Evolutionary conservation across 1,140 invertebrate genomes (phyloP), one percentile per base, ranked within the genome.

Genomic region (Frieseomelitta varia): DNA sequence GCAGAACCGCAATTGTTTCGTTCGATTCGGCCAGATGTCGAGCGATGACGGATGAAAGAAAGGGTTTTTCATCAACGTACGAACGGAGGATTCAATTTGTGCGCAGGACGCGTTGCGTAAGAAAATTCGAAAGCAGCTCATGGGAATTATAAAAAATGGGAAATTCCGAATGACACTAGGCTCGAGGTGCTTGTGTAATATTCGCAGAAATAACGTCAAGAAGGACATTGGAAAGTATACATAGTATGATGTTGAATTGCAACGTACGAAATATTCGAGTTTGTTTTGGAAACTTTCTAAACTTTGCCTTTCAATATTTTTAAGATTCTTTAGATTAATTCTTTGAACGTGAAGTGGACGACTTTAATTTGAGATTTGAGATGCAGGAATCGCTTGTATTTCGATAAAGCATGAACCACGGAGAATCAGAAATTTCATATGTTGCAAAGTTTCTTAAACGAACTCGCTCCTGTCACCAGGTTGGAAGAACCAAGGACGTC

Each of bases 1-100:
- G 75, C 24, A 30, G 39, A 24, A 90, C 91, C 90, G 72, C 90
- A 92, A 91, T 91, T 91, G 87, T 90, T 63, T 56, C 30, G 11
- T 34, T 58, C 27, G n/a, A 12, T 65, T 72, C 75, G 47, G 39
- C 67, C 88, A 89, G 85, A 87, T 90, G 87, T 89, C 84, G 69
- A 86, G 65, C 65, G 39, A 84, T n/a, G 61, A 71, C 73, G 68
- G 34, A 17, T 8, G 3, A n/a, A 55, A 68, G 78, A 74, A 88
- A 82, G 65, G 78, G 61, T 77, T 68, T n/a, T 67, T 47, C 27
- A 19, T 65, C 47, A 65, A 73, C 34, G 77, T 63, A 78, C 30
- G 8, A n/a, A n/a, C n/a, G 61, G 69, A 63, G 69, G 51, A 30
- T 69, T n/a, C 19, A 30, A 30, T 69, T 17, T 8, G 24, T 47